Evolutionary conservation across 2,113 vertebrate species (phyloP).

Genomic region (Podiceps cristatus): DNA sequence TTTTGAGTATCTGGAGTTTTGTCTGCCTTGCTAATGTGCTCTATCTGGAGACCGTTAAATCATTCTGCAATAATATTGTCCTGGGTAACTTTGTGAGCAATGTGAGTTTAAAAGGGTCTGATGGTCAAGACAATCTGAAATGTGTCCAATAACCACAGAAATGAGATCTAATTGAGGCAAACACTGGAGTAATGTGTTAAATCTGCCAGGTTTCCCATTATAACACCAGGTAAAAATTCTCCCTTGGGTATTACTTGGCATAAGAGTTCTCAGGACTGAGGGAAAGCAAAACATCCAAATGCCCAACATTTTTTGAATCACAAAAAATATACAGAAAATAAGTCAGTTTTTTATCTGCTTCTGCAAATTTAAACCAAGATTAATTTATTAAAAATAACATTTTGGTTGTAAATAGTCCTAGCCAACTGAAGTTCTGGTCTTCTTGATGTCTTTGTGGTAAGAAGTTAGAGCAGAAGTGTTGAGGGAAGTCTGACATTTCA

Average conservation of each 20-base stretch:
- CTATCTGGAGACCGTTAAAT: slow-evolving; percentile 39
- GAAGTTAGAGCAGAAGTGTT: neutral
- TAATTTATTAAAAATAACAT: neutral
- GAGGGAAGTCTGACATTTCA: neutral
- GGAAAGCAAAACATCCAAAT: slow-evolving; percentile 43
- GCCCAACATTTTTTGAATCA: slow-evolving; percentile 15
- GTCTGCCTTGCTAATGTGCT: slow-evolving; percentile 5
- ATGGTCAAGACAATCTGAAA: slow-evolving; percentile 68
- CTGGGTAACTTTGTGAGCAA: slow-evolving; percentile 37
- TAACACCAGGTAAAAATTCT: slow-evolving; percentile 47
- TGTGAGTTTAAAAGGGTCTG: slow-evolving; percentile 34
- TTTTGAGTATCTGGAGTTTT: slow-evolving; percentile 6
- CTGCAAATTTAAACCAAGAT: neutral
- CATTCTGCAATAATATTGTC: slow-evolving; percentile 7
- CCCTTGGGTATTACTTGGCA: slow-evolving; percentile 4
- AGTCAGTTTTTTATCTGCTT: neutral
- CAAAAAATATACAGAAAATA: neutral
- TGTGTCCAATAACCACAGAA: slow-evolving; percentile 60
- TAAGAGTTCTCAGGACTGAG: slow-evolving; percentile 33
- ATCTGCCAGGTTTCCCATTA: slow-evolving; percentile 53
- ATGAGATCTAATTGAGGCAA: slow-evolving; percentile 64
- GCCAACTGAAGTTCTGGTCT: neutral
- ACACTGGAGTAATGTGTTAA: slow-evolving; percentile 26
- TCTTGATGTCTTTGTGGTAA: neutral
- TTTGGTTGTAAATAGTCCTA: neutral